phyloP scores from a whole-genome alignment of 64 coral and sea anemone genomes.

The Orbicella faveolata region DNA sequence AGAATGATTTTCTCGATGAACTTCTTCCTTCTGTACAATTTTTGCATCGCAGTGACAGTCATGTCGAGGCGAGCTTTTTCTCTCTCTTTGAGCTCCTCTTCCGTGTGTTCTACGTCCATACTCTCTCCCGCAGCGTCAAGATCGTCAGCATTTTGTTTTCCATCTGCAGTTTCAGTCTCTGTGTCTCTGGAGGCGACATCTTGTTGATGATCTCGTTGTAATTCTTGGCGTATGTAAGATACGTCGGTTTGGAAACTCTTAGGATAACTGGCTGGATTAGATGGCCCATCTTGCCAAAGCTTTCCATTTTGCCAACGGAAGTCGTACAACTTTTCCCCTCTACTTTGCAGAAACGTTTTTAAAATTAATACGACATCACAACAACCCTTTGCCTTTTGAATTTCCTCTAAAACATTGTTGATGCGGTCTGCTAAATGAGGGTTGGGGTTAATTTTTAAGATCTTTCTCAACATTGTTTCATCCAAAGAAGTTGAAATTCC shows the following conservation, averaged over 20 bases:
- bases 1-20: background rate
- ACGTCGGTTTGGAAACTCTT: background rate
- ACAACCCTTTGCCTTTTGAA: constrained; percentile 3
- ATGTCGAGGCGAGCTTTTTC: constrained; percentile 30
- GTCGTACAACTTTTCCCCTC: constrained; percentile 50
- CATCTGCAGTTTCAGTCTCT: background rate
- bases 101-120: background rate
- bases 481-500: constrained; percentile 47
- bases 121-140: constrained; percentile 9
- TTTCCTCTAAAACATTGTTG: constrained; percentile 41
- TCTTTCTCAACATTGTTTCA: constrained; percentile 34
- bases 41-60: constrained; percentile 23
- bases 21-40: constrained; percentile 14
- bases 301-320: constrained; percentile 48
- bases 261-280: background rate
- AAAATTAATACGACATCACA: constrained; percentile 53
- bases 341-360: constrained; percentile 26
- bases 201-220: background rate
- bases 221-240: background rate
- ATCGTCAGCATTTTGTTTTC: background rate
- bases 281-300: background rate
- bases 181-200: background rate
- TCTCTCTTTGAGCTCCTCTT: constrained; percentile 32
- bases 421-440: constrained; percentile 25
- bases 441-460: background rate